Evolutionary conservation across 2,888 invertebrate species (phyloP).

Genomic region (Tortricodes alternella): DNA sequence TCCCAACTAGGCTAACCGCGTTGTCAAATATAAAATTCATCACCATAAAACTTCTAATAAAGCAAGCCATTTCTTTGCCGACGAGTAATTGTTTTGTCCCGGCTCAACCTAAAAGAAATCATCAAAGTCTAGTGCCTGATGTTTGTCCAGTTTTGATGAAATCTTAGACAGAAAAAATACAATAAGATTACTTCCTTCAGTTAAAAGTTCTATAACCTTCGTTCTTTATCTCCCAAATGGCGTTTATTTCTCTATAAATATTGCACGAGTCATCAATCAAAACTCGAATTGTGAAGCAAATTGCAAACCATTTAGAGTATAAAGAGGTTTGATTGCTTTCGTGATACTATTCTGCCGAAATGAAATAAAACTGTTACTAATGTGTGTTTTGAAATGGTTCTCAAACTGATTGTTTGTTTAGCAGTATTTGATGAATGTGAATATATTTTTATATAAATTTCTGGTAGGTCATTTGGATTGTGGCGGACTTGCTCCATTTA

Average conservation of each 20-base stretch:
- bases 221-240: not conserved
- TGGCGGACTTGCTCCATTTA: too few relatives aligned
- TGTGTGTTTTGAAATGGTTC: conserved; percentile 23
- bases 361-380: conserved; percentile 28
- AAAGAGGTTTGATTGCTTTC: conserved; percentile 17
- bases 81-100: too few relatives aligned
- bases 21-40: too few relatives aligned
- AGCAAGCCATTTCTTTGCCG: too few relatives aligned
- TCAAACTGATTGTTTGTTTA: conserved; percentile 3
- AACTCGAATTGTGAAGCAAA: conserved; percentile 15
- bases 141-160: too few relatives aligned
- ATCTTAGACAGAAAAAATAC: too few relatives aligned
- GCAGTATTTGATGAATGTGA: not conserved
- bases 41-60: too few relatives aligned
- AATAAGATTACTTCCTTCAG: too few relatives aligned
- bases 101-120: too few relatives aligned
- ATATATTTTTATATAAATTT: not conserved
- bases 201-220: conserved; percentile 5
- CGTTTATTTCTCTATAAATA: conserved; percentile 2
- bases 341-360: conserved; percentile 6
- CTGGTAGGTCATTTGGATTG: too few relatives aligned
- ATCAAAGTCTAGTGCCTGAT: too few relatives aligned
- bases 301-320: conserved; percentile 16
- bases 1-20: too few relatives aligned
- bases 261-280: conserved; percentile 22